Base-by-base conservation (phyloP, 2,113 vertebrate genomes). In the Chaenocephalus aceratus region DNA sequence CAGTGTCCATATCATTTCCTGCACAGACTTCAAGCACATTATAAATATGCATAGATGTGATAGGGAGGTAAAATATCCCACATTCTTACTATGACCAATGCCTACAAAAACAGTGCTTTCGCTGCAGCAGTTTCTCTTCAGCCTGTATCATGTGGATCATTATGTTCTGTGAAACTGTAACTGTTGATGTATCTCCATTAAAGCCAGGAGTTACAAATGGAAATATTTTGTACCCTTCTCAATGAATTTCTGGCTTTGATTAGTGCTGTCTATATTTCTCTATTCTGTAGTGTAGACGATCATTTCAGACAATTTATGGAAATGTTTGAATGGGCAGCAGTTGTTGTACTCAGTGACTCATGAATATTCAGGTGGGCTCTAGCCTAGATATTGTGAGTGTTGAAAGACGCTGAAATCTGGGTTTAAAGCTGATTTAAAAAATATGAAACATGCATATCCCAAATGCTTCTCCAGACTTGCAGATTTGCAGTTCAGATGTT, bases 341-440 rank as follows among this genome's bases (percentile, higher is more conserved):
- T 79, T 77, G 67, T 75, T 80, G 77, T 59, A 51, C 58, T 83
- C 82, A 74, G 68, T 57, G 62, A 69, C 41, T 87, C 67, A 77
- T 90, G 72, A 83, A 92, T 87, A 89, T 90, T 84, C 77, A 88
- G 60, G 60, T 10, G 0, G 23, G 41, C 70, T 85, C 41, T 49
- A 70, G 61, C 79, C 72, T 69, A 77, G 84, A 85, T 84, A 65
- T 53, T 71, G 41, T 7, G 53, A 71, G 46, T 70, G 77, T 48
- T 63, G 75, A 87, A 85, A 88, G 67, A 83, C 21, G 60, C 52
- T 26, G 57, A 88, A 84, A 84, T 88, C 74, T 83, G 77, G 63
- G 74, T 6, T 69, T 82, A 77, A 83, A 83, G 63, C 82, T 81
- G 83, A 86, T 86, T 77, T 1, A 79, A 80, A 80, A 82, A 86